Base-by-base conservation (phyloP, 1,140 invertebrate species). In the Stratiolaelaps scimitus region DNA sequence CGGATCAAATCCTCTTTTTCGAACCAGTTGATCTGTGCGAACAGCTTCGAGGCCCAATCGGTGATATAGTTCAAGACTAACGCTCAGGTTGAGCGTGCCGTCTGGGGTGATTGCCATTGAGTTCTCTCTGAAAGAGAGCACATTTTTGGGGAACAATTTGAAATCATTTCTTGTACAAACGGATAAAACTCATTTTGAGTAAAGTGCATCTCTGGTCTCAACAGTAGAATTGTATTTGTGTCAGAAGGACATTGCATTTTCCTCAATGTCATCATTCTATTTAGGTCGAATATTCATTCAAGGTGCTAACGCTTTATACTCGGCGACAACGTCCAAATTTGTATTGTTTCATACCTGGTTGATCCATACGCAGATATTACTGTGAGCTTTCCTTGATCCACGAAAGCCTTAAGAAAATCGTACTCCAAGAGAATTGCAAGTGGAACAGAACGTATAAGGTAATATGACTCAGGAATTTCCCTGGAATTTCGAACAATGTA, bases 1-100 rank as follows among this genome's bases (percentile, higher is more conserved):
- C 6, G 34, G 53, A 60, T 60, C 34, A 23, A 60, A 60, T 1
- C 53, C 53, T 23, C 53, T 60, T 26, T 60, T 60, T 19, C 53
- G 15, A 26, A 34, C 26, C 2, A 60, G 23, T 17, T 26, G 53
- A 10, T 60, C 34, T 15, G 23, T 34, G 4, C 34, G 26, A 17
- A 34, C 5, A 60, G 26, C 53, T 17, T 60, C 23, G 2, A 60
- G 17, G 23, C 53, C 53, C 13, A 60, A 34, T 26, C 20, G 1
- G 34, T 60, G 23, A 60, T 60, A 60, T 10, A 60, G 23, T 15
- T 60, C 15, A 26, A 4, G 26, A 17, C 53, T n/a, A 1, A 60
- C 15, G 26, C 26, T 60, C 26, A 60, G 53, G 20, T 17, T 60
- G 26, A 60, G 20, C 6, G 15, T 34, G 13, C 53, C 53, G 10